Evolutionary conservation across 92 coral and sea anemone genomes (phyloP), one percentile per base, ranked within the genome.

Genomic region (Siderastrea radians): DNA sequence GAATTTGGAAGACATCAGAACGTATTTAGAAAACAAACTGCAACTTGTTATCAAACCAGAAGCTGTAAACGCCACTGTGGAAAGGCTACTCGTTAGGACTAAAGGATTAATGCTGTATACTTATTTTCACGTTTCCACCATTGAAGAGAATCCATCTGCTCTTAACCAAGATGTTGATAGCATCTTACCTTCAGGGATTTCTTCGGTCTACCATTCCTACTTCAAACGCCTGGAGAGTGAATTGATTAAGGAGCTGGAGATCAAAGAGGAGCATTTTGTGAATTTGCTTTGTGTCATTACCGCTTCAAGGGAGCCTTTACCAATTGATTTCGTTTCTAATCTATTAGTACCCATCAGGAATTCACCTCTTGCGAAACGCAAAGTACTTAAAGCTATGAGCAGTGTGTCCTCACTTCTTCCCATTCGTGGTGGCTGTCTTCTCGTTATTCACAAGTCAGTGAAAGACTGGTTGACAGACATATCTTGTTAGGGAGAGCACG

Each of bases 401-500:
- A 12, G 78, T 9, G 72, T 92, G 12, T 92, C 95, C 5, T 19
- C 77, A 6, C 86, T 92, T n/a, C 63, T 92, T 46, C 93, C 90
- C 5, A 63, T 89, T 54, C 83, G 65, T 10, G 15, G 80, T 13
- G 95, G 75, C 72, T 17, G 77, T 16, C 53, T 92, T 16, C 87
- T 86, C 51, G 71, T 85, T 51, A 74, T 89, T 77, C 93, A 92
- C 74, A 92, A 92, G 80, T 92, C 95, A 1, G 74, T 92, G 58
- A 84, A 76, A 2, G 95, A 92, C 47, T 92, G 93, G 95, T 77
- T 92, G 48, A 85, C 66, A 2, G 60, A 68, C 9, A 60, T 0
- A 3, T 47, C 43, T 1, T 68, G 44, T n/a, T 72, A 65, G 59
- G 85, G 69, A 7, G 61, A 62, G 53, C 95, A 84, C 45, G 53